Evolutionary conservation across 92 coral and sea anemone genomes (phyloP).

Genomic region (Porites cylindrica): DNA sequence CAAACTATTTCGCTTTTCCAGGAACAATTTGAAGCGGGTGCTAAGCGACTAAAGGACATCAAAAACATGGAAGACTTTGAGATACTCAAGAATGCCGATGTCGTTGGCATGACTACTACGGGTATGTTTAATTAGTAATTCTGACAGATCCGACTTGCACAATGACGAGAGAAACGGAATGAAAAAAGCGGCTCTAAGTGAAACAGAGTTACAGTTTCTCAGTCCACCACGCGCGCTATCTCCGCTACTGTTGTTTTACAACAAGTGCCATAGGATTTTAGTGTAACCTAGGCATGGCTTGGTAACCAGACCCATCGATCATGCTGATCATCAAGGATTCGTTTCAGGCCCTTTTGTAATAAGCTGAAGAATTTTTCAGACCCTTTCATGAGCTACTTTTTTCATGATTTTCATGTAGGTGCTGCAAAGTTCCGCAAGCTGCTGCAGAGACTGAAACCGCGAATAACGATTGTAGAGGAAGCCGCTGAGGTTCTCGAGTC

Average conservation of each 20-base stretch:
- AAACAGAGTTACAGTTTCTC: no score
- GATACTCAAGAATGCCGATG: constrained; percentile 78
- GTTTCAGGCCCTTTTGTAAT: no score
- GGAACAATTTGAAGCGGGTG: constrained; percentile 74
- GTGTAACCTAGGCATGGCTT: constrained; percentile 15
- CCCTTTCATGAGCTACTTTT: background rate
- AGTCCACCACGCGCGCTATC: no score
- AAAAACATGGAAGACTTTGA: constrained; percentile 77
- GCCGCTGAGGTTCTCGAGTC: constrained; percentile 96
- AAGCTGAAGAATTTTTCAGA: background rate
- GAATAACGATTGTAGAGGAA: constrained; percentile 91
- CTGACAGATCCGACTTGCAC: no score
- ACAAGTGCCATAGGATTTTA: background rate
- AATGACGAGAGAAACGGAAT: no score
- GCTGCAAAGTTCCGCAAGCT: constrained; percentile 87
- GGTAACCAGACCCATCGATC: no score
- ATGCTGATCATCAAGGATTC: no score
- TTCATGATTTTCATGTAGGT: constrained; percentile 35
- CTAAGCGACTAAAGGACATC: constrained; percentile 70
- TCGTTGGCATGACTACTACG: constrained; percentile 96
- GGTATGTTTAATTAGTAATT: constrained; percentile 53
- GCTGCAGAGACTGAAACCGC: constrained; percentile 72
- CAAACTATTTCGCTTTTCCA: constrained; percentile 65
- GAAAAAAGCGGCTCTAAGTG: no score
- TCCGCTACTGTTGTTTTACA: no score